Evolutionary conservation across 2,888 invertebrate genomes (phyloP), one percentile per base, ranked within the genome.

Genomic region (Torymus texanus): DNA sequence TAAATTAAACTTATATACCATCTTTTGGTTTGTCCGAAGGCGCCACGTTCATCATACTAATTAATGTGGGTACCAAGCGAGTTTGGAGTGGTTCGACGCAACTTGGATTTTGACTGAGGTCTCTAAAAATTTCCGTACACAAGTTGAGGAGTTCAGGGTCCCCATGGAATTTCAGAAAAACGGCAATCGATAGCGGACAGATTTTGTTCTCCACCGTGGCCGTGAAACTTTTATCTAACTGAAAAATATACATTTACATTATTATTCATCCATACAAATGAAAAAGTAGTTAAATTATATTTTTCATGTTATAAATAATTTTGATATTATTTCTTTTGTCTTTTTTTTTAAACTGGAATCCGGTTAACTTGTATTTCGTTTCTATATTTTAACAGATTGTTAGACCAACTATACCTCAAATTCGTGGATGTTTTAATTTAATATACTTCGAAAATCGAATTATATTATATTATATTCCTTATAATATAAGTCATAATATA

Each of bases 221-320:
- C 2, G 94, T 94, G 85, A 94, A 94, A 66, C 91, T 90, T 55
- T 92, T 91, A 88, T 95, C 94, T 72, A 94, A 91, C 92, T 93
- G 66, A 84, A 88, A 81, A 51, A 73, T 75, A 77, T 13, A 56
- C 16, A 21, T 18, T 74, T 18, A 14, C 58, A 61, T 75, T 61
- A 62, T 16, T 70, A 71, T 51, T 70, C 29, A 0, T 29, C 2
- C 29, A 29, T 29, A 29, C 1, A 29, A 29, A 29, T 29, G 29
- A 29, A 29, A 29, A 29, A 29, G 29, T 29, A 29, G 29, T 4
- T 5, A 4, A 29, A 29, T 29, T 29, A 29, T 29, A 29, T 3
- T 29, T 29, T 29, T 3, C 4, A 29, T 29, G 29, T 29, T 5
- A 29, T 29, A 29, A 29, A 29, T 29, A 29, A 29, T 29, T 5